Evolutionary conservation across 37 sponge, comb jelly and placozoan species (phyloP).

Genomic region (Cliona cf. orientalis): DNA sequence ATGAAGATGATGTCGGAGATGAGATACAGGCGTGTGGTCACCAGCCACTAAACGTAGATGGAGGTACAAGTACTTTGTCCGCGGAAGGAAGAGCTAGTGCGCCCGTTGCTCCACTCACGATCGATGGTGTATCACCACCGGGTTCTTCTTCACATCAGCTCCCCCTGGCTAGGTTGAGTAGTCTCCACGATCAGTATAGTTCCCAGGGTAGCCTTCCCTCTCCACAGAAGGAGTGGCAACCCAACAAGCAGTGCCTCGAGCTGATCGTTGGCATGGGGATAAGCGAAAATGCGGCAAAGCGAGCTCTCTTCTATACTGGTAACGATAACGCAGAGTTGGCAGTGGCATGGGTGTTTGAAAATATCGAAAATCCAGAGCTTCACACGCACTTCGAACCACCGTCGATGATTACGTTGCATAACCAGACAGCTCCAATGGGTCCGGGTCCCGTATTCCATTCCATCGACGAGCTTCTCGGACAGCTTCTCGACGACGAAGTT

Average conservation of each 20-base stretch:
- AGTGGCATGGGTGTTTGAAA: conserved; percentile 76
- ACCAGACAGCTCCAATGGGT: neutral
- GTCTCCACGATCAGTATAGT: conserved; percentile 1
- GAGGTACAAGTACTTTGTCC: neutral
- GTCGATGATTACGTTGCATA: neutral
- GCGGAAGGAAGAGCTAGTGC: neutral
- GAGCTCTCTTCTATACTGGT: conserved; percentile 73
- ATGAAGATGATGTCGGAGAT: neutral
- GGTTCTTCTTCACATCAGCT: conserved; percentile 17
- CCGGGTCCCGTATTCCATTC: conserved; percentile 35
- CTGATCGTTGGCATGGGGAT: conserved; percentile 76
- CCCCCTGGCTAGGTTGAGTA: conserved; percentile 24
- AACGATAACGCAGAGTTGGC: conserved; percentile 65
- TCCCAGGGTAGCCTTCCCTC: neutral
- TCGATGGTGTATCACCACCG: neutral
- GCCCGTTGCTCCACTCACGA: neutral
- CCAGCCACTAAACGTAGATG: neutral
- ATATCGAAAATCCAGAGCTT: conserved; percentile 67
- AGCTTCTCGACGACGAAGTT: neutral
- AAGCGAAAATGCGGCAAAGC: conserved; percentile 67
- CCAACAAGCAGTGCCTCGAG: conserved; percentile 42
- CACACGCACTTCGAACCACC: conserved; percentile 67
- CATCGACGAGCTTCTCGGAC: conserved; percentile 17
- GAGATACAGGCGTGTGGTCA: neutral
- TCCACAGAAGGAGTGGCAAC: conserved; percentile 7